Conservation (phyloP, 2,888 invertebrate genomes). For the Lochmaea capreae region DNA sequence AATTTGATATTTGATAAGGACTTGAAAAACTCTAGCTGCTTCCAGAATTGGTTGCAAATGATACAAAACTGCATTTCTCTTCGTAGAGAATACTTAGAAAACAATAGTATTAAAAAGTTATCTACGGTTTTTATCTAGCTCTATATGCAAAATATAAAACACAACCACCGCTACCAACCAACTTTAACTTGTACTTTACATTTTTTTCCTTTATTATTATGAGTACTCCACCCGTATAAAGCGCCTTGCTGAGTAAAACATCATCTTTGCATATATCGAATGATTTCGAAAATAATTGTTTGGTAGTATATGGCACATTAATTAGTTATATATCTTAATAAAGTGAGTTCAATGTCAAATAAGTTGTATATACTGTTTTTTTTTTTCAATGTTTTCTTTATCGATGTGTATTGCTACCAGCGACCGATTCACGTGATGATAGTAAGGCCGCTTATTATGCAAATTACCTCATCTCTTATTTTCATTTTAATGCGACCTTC, state of each 20-base stretch:
- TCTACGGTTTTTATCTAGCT: no score
- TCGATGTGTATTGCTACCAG: slow-evolving; percentile 7
- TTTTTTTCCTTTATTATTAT: neutral
- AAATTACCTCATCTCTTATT: slow-evolving; percentile 2
- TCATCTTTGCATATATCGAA: neutral
- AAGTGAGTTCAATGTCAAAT: slow-evolving; percentile 13
- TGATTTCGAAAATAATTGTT: neutral
- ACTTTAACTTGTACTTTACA: no score
- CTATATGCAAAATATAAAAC: no score
- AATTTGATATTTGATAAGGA: no score
- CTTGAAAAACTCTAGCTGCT: no score
- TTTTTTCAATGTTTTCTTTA: neutral
- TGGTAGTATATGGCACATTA: neutral
- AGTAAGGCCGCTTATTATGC: slow-evolving; percentile 7
- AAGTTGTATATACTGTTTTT: neutral
- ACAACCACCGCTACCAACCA: no score
- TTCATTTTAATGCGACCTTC: slow-evolving; percentile 6
- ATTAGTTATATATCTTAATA: slow-evolving; percentile 10
- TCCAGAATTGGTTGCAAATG: no score
- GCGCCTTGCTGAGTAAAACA: neutral
- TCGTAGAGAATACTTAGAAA: no score
- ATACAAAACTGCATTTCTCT: no score
- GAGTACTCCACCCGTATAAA: neutral
- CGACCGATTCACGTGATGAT: neutral
- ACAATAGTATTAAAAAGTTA: no score